Base-by-base conservation (phyloP, 2,888 invertebrate genomes). In the Rhimphoctona megacephalus region DNA sequence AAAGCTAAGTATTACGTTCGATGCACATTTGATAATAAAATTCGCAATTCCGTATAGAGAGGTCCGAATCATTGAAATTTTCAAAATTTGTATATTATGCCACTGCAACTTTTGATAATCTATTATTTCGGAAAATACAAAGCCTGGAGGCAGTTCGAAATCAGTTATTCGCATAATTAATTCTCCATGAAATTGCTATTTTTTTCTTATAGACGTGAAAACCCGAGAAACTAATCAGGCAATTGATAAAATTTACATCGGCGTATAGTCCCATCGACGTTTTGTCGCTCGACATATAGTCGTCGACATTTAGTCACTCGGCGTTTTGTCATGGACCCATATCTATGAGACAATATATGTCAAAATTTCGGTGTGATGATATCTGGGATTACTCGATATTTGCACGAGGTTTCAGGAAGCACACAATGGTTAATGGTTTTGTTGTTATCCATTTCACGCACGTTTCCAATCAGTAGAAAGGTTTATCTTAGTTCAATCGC, bases 401-500 rank as follows among this genome's bases (percentile, higher is more conserved):
- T 85, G 80, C 81, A 72, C 77, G 30, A 22, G 61, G 49, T 81
- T 43, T 74, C 72, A 33, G 76, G 66, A 54, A 73, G 82, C 64
- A 83, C 67, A 80, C 85, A 81, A 78, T 73, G 69, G 69, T 77
- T 80, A 79, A 86, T 85, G 83, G 82, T 80, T 74, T 72, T 46
- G 81, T 86, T 72, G 61, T 49, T 72, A 52, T 17, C 39, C 36
- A 86, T 88, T 88, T 89, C 89, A 84, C 81, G 82, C 87, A 88
- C 85, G 88, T 88, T 89, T 88, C 84, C 89, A 90, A 90, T 90
- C 89, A 89, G 85, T 85, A 57, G 22, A 72, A 79, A 76, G 87
- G 89, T 90, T 89, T 90, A 88, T 89, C 88, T 81, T 72, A 46
- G 87, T 81, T 69, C 49, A 77, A 61, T 25, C 57, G 74, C 43